phyloP scores from a whole-genome alignment of 1,140 invertebrate genomes.

The Campoletis sonorensis region DNA sequence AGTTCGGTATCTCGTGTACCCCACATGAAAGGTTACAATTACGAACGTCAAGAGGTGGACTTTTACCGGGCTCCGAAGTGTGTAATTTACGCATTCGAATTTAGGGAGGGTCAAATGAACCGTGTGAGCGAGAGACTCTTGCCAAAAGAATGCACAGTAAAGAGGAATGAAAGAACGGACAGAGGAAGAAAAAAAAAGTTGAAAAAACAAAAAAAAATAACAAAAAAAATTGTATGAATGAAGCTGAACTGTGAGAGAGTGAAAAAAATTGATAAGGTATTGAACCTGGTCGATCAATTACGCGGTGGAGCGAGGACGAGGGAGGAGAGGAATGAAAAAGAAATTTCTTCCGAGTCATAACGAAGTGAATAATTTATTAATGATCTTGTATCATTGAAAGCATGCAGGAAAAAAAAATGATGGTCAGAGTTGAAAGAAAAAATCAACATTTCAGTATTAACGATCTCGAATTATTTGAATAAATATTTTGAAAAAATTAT shows the following conservation, averaged over 20 bases:
- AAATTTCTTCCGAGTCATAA: too few species aligned
- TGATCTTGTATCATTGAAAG: too few species aligned
- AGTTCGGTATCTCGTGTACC: not conserved
- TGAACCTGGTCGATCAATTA: too few species aligned
- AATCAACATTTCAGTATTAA: too few species aligned
- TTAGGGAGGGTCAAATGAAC: conserved; percentile 21
- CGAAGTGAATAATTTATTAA: too few species aligned
- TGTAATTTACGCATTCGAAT: conserved; percentile 47
- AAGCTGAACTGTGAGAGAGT: not conserved
- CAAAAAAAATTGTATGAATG: conserved; percentile 2
- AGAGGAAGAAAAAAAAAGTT: not conserved
- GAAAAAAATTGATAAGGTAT: too few species aligned
- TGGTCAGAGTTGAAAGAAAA: too few species aligned
- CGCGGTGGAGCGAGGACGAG: too few species aligned
- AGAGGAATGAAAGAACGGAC: conserved; percentile 4
- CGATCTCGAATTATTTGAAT: too few species aligned
- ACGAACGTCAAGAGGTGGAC: conserved; percentile 25
- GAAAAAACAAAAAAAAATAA: not conserved
- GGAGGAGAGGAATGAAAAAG: too few species aligned
- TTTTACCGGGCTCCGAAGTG: not conserved
- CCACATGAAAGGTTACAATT: conserved; percentile 49
- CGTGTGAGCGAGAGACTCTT: not conserved
- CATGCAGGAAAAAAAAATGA: too few species aligned
- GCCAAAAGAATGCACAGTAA: conserved; percentile 23
- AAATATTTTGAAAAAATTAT: too few species aligned